These are phyloP conservation scores for Corynorhinus townsendii DNA, from an alignment of 2,113 vertebrate species.

Conservation along the genomic window DNA sequence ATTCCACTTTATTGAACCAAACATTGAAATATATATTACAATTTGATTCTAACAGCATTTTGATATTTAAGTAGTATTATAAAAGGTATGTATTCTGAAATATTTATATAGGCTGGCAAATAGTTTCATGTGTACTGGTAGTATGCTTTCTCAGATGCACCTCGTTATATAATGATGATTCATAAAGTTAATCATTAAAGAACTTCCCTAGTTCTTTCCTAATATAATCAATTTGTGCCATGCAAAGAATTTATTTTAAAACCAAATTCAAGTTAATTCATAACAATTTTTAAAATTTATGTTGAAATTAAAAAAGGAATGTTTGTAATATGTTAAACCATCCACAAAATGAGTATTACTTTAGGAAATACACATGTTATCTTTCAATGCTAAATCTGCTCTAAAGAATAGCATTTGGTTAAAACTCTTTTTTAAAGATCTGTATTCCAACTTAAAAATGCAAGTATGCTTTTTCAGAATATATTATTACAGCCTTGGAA, in stretches of 20 bases:
- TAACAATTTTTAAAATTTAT: not conserved
- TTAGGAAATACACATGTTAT: not conserved
- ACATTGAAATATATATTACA: not conserved
- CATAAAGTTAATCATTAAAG: conserved; percentile 42
- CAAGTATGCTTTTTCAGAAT: not conserved
- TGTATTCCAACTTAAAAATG: not conserved
- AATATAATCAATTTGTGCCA: not conserved
- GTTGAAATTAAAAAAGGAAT: not conserved
- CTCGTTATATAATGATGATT: conserved; percentile 18
- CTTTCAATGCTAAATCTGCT: not conserved
- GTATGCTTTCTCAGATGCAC: not conserved
- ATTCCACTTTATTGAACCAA: not conserved
- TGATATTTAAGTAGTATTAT: not conserved
- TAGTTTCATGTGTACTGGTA: not conserved
- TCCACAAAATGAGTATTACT: not conserved
- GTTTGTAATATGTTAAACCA: not conserved
- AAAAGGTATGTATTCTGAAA: not conserved
- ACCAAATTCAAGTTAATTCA: conserved; percentile 26
- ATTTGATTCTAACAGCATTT: not conserved
- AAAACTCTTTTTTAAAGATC: not conserved
- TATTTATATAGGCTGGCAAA: not conserved
- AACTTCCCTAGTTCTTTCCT: not conserved
- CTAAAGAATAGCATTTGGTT: not conserved
- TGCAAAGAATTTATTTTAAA: not conserved
- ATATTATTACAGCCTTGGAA: not conserved